These are phyloP conservation scores for Neodiprion virginianus DNA, from an alignment of 1,140 invertebrate species.

Conservation along the genomic window DNA sequence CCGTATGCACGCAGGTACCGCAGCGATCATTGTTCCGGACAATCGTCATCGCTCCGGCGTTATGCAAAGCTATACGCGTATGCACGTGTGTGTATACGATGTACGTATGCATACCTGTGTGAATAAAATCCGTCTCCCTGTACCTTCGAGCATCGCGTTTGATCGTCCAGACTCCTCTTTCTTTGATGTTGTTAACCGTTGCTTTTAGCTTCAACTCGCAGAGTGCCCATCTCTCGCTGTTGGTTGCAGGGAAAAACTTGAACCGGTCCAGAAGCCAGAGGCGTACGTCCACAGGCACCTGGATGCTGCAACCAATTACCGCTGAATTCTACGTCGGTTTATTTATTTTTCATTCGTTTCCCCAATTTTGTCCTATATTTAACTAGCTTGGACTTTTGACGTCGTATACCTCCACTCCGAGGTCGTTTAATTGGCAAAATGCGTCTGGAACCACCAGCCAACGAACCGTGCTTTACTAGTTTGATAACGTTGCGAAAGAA, in stretches of 20 bases:
- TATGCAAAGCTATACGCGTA: background rate
- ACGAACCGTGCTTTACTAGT: background rate
- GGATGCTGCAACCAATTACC: background rate
- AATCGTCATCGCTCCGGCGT: background rate
- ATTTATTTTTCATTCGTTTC: too few species aligned
- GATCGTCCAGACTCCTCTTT: background rate
- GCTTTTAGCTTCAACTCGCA: background rate
- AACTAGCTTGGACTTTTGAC: background rate
- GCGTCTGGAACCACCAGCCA: too few species aligned
- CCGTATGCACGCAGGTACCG: too few species aligned
- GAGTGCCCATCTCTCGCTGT: background rate
- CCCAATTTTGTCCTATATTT: background rate
- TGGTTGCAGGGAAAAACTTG: background rate
- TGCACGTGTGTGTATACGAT: background rate
- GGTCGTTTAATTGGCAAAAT: background rate
- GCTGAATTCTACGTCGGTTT: background rate
- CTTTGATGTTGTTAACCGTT: background rate
- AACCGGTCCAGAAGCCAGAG: background rate
- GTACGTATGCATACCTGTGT: background rate
- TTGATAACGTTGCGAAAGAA: too few species aligned
- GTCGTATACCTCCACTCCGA: background rate
- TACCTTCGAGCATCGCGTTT: background rate
- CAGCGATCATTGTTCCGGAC: background rate
- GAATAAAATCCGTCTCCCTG: background rate
- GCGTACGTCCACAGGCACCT: background rate